phyloP scores from a whole-genome alignment of 2,888 invertebrate genomes.

The Horisme vitalbata region DNA sequence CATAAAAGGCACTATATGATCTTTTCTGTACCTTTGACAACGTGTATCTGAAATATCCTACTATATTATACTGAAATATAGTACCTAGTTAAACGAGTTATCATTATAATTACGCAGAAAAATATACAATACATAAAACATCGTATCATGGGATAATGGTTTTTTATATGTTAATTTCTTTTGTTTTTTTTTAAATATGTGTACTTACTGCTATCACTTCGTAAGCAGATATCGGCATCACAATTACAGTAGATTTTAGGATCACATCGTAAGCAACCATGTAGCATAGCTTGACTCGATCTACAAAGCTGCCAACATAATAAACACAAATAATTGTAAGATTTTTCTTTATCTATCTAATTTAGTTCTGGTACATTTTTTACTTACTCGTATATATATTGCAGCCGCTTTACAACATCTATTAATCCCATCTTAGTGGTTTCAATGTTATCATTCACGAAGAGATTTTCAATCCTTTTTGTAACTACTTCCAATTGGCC shows the following conservation, averaged over 20 bases:
- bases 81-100: no score
- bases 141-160: no score
- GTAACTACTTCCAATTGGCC: slow-evolving; percentile 24
- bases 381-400: slow-evolving; percentile 24
- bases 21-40: no score
- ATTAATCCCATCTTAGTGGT: slow-evolving; percentile 11
- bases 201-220: slow-evolving; percentile 25
- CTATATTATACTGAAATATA: no score
- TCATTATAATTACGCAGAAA: no score
- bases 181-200: not conserved
- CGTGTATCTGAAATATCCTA: no score
- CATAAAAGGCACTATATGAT: no score
- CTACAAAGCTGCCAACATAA: slow-evolving; percentile 24
- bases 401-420: slow-evolving; percentile 17
- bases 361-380: no score
- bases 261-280: slow-evolving; percentile 27
- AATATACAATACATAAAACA: no score
- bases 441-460: not conserved
- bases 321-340: not conserved
- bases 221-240: slow-evolving; percentile 27
- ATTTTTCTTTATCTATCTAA: not conserved
- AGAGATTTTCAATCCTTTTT: slow-evolving; percentile 14
- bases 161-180: no score
- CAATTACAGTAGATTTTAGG: slow-evolving; percentile 20
- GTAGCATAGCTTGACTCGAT: slow-evolving; percentile 19